A percentile compares a stretch with the other conserved stretches of the same genome.
phyloP scores from a whole-genome alignment of 2,797 vertebrate genomes.

The Anguilla megastoma region DNA sequence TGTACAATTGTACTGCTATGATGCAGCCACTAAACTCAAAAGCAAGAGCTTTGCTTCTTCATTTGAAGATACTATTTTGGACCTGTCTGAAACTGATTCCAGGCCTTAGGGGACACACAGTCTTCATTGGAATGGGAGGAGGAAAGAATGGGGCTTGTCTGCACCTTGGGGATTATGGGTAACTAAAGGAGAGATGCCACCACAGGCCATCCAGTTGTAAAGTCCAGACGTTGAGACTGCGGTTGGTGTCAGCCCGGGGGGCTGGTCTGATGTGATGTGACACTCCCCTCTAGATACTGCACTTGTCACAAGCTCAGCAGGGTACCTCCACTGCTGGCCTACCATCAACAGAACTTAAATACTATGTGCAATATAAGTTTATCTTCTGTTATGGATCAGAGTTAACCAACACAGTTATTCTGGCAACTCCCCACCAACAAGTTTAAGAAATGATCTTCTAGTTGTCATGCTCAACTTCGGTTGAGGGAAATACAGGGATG shows the following conservation, averaged over 20 bases:
- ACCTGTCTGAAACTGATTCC: slow-evolving; percentile 3
- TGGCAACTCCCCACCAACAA: background rate
- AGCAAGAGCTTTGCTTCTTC: background rate
- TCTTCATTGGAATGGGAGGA: background rate
- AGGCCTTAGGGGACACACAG: slow-evolving; percentile 22
- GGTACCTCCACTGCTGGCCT: background rate
- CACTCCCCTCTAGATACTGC: background rate
- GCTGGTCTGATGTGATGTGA: background rate
- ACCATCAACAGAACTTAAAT: background rate
- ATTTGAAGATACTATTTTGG: background rate
- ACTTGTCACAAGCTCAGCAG: background rate
- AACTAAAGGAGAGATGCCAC: slow-evolving; percentile 2
- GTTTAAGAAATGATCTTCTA: background rate
- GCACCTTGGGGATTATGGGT: background rate
- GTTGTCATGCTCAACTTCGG: no score
- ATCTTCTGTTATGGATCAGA: background rate
- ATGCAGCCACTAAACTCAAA: background rate
- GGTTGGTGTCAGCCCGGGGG: background rate
- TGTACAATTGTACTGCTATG: background rate
- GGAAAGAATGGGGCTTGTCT: background rate
- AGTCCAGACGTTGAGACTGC: background rate
- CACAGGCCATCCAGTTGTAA: background rate
- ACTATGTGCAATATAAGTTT: background rate
- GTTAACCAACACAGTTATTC: background rate
- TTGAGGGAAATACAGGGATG: no score